phyloP scores from a whole-genome alignment of 2,797 vertebrate species.

The Mormyrus proboscirostris region DNA sequence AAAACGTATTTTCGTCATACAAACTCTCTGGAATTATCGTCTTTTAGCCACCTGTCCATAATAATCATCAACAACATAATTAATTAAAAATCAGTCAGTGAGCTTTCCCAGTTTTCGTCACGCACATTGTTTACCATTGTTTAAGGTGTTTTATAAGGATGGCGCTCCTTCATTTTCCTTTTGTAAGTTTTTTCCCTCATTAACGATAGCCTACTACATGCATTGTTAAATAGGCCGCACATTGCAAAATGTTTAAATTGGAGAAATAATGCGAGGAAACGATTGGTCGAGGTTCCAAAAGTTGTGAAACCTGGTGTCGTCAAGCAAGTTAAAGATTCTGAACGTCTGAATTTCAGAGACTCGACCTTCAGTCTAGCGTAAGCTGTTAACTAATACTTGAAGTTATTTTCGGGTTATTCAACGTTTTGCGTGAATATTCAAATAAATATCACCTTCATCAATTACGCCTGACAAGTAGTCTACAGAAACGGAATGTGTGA shows the following conservation, averaged over 20 bases:
- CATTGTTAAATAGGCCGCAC: not conserved
- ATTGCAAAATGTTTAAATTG: not conserved
- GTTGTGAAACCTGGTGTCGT: not conserved
- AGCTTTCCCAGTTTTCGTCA: not conserved
- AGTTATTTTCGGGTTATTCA: not conserved
- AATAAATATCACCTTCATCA: not conserved
- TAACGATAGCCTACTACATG: not conserved
- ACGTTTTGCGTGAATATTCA: not conserved
- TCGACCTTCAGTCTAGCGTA: not conserved
- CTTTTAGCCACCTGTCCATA: not conserved
- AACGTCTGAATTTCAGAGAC: not conserved
- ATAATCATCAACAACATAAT: not conserved
- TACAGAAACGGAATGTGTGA: not conserved
- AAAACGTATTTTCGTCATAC: not conserved
- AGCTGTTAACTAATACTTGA: not conserved
- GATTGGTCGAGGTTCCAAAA: not conserved
- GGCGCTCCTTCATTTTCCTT: not conserved
- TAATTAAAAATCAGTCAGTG: not conserved
- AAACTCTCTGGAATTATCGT: not conserved
- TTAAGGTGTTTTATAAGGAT: not conserved
- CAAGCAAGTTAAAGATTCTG: not conserved
- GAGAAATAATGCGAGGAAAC: not conserved
- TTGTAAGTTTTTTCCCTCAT: not conserved
- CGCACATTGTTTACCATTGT: not conserved
- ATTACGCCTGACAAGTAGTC: not conserved